phyloP scores from a whole-genome alignment of 2,888 invertebrate species.

The Meandrusa payeni region DNA sequence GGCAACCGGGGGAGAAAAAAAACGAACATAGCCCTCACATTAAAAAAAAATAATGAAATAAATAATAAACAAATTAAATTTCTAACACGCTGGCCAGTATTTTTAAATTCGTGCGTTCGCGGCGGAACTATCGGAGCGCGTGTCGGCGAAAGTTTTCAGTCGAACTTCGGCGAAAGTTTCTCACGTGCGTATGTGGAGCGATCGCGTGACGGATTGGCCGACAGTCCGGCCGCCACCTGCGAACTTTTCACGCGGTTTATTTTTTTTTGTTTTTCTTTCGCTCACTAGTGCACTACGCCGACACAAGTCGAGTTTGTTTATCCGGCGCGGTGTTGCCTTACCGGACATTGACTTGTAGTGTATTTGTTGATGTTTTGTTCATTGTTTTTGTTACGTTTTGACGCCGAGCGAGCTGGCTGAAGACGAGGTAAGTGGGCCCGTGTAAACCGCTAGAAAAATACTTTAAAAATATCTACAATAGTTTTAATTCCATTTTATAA shows the following conservation, averaged over 20 bases:
- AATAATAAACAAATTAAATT: constrained; percentile 46
- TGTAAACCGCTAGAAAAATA: background rate
- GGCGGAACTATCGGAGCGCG: constrained; percentile 53
- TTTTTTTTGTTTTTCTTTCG: constrained; percentile 30
- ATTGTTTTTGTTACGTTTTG: constrained; percentile 57
- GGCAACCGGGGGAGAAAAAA: constrained; percentile 38
- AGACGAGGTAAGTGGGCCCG: constrained; percentile 49
- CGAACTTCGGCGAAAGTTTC: constrained; percentile 60
- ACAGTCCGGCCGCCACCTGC: constrained; percentile 43
- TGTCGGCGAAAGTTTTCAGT: constrained; percentile 56
- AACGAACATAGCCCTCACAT: constrained; percentile 40
- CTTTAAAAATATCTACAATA: background rate
- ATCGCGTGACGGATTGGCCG: constrained; percentile 52
- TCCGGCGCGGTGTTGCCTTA: constrained; percentile 43
- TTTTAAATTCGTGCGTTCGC: constrained; percentile 23
- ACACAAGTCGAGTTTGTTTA: constrained; percentile 48
- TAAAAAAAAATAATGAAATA: constrained; percentile 46
- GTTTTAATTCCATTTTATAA: too few relatives aligned
- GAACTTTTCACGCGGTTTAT: constrained; percentile 33
- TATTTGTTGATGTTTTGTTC: constrained; percentile 69
- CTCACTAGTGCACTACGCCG: constrained; percentile 49
- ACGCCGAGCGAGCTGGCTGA: constrained; percentile 35
- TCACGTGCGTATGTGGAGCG: constrained; percentile 69
- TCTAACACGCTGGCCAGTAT: constrained; percentile 30
- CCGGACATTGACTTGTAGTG: constrained; percentile 64